Evolutionary conservation across 2,888 invertebrate genomes (phyloP).

Genomic region (Diaphora mendica): DNA sequence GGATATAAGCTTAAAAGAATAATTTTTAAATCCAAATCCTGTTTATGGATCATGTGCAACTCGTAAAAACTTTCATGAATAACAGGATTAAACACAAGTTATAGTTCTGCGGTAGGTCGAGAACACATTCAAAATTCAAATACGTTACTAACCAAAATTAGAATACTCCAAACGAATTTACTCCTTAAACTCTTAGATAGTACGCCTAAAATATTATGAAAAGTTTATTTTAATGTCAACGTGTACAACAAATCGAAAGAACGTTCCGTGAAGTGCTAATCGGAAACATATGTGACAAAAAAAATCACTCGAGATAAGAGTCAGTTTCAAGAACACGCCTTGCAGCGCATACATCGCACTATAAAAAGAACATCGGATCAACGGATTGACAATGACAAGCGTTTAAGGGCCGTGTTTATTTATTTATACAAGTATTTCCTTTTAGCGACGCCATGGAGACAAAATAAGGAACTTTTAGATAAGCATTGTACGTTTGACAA

Average conservation of each 20-base stretch:
- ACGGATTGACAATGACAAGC: constrained; percentile 85
- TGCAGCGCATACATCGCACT: constrained; percentile 72
- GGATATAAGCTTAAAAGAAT: constrained; percentile 53
- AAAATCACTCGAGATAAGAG: constrained; percentile 79
- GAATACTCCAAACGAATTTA: constrained; percentile 45
- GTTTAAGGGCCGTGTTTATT: constrained; percentile 82
- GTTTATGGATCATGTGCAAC: constrained; percentile 70
- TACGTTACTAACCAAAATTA: constrained; percentile 37
- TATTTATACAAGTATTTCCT: constrained; percentile 85
- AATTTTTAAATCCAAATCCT: constrained; percentile 60
- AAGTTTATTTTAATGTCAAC: constrained; percentile 38
- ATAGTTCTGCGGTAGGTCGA: constrained; percentile 82
- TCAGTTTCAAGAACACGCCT: constrained; percentile 82
- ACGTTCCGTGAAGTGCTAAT: constrained; percentile 84
- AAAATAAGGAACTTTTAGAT: constrained; percentile 82
- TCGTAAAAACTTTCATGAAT: constrained; percentile 75
- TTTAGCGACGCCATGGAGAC: constrained; percentile 79
- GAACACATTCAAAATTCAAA: constrained; percentile 54
- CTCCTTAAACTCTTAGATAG: constrained; percentile 36
- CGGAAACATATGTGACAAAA: constrained; percentile 83
- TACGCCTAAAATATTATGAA: constrained; percentile 52
- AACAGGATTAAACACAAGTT: constrained; percentile 78
- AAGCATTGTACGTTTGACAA: constrained; percentile 71
- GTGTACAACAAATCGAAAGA: constrained; percentile 65
- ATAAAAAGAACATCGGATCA: constrained; percentile 80